Evolutionary conservation across 1,140 invertebrate species (phyloP), one percentile per base, ranked within the genome.

Genomic region (Euglossa dilemma): DNA sequence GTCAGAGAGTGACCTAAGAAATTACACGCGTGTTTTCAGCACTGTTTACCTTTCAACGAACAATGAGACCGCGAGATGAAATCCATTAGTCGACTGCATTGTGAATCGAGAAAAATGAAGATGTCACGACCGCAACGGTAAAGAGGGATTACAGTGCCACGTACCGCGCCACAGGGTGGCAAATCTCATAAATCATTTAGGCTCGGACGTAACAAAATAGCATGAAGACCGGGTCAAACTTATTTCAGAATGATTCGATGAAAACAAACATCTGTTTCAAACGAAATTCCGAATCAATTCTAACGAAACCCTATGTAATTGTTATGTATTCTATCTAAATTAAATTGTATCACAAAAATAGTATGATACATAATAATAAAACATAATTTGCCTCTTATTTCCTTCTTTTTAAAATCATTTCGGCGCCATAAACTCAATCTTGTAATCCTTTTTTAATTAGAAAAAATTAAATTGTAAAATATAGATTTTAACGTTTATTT

Each of bases 61-160:
- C 47, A 52, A 71, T 71, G 25, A 52, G 52, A 70, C 5, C 18
- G 25, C 45, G 25, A 9, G 69, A 71, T 20, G 69, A 28, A 71
- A 71, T 52, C 69, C 69, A 71, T 71, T 71, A 71, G 18, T 20
- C 69, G 25, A 71, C 18, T n/a, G 67, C 45, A 69, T 23, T 20
- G 47, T 71, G 69, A 71, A 71, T 71, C 45, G 69, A 25, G 45
- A 71, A 71, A 71, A 71, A 71, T 71, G n/a, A 71, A 71, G 45
- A 28, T 52, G 69, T 52, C 45, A 47, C 14, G n/a, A 16, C 45
- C 6, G 28, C 16, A 20, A 28, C 18, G 11, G n/a, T 16, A 71
- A 71, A 52, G 25, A 28, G 47, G 25, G n/a, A 52, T 52, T 52
- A 20, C 47, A 52, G 45, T 69, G n/a, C 23, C 43, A 25, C 20